Percentiles rank a stretch among this genome's conserved stretches.
Conservation (phyloP, 2,113 vertebrate species). For the Xenopus laevis region DNA sequence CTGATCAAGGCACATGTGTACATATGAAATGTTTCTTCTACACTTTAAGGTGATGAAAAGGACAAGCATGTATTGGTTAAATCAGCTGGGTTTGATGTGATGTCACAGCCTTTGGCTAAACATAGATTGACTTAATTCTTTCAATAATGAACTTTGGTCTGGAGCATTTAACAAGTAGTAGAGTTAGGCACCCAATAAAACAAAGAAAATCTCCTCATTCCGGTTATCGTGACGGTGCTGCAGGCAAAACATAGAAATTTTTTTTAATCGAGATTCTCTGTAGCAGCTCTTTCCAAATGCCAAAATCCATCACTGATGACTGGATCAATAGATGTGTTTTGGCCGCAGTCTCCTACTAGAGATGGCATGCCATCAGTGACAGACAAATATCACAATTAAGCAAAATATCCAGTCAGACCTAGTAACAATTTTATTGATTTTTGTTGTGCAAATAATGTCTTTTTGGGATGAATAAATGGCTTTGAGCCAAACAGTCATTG, state of each 20-base stretch:
- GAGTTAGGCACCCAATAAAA: slow-evolving; percentile 69
- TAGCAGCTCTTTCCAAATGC: slow-evolving; percentile 85
- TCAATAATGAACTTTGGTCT: slow-evolving; percentile 75
- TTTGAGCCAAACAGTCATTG: slow-evolving; percentile 94
- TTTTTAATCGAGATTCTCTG: slow-evolving; percentile 81
- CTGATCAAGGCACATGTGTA: slow-evolving; percentile 38
- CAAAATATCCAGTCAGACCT: slow-evolving; percentile 83
- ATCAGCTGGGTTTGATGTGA: slow-evolving; percentile 62
- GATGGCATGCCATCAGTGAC: slow-evolving; percentile 95
- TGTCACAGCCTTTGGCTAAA: slow-evolving; percentile 73
- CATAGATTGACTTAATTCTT: slow-evolving; percentile 75
- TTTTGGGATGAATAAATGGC: slow-evolving; percentile 98
- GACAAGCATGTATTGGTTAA: slow-evolving; percentile 61
- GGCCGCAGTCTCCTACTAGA: slow-evolving; percentile 90
- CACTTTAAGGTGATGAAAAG: slow-evolving; percentile 63
- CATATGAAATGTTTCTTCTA: slow-evolving; percentile 53
- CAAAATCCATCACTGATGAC: slow-evolving; percentile 95
- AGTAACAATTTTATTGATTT: slow-evolving; percentile 97
- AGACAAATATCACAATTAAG: slow-evolving; percentile 98
- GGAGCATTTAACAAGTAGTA: slow-evolving; percentile 68
- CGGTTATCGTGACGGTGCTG: slow-evolving; percentile 71
- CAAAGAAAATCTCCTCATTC: slow-evolving; percentile 67
- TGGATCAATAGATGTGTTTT: slow-evolving; percentile 97
- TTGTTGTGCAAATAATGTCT: slow-evolving; percentile 95
- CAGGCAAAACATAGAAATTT: slow-evolving; percentile 76